Base-by-base conservation (phyloP, 1,140 invertebrate genomes). In the Rhizoglyphus robini region DNA sequence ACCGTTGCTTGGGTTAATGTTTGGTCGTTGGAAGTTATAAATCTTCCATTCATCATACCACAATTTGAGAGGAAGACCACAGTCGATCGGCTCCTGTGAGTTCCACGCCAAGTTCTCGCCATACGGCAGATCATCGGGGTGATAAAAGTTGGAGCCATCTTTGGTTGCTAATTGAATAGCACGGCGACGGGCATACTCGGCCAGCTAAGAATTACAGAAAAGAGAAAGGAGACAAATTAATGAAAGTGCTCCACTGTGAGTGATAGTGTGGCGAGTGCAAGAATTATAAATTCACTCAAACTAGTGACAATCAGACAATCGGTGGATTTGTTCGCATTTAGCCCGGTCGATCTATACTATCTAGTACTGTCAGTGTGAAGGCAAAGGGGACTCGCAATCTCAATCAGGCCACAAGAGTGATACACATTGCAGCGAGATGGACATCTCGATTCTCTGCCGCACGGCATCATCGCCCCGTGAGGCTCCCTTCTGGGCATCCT, bases 1-100 rank as follows among this genome's bases (percentile, higher is more conserved):
- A 27, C 65, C 65, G 49, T 60, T 66, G 2, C 23, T 1, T 23
- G 58, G n/a, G 30, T 32, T 49, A 15, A 66, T 63, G 34, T 63
- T 30, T 25, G 54, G 54, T 4, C 29, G 3, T 18, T 25, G 25
- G 30, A 65, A 66, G 27, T 63, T 48, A 34, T 66, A 66, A 18
- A 67, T 63, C 20, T 63, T 49, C 41, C 54, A 49, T 38, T 66
- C 65, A 54, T 66, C 65, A 47, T 66, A 66, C 65, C 65, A 66
- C 18, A 66, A 30, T 34, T 66, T 58, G 1, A 66, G n/a, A 8
- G 57, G 58, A 23, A 49, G n/a, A 34, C 54, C 15, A 49, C 65
- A 66, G 15, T 48, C 41, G 11, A 48, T 38, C 2, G 31, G 30
- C 23, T 34, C 65, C 29, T 65, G 30, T 30, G 65, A 66, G 29